Conservation (phyloP, 2,888 invertebrate genomes). For the Branchellion lobata region DNA sequence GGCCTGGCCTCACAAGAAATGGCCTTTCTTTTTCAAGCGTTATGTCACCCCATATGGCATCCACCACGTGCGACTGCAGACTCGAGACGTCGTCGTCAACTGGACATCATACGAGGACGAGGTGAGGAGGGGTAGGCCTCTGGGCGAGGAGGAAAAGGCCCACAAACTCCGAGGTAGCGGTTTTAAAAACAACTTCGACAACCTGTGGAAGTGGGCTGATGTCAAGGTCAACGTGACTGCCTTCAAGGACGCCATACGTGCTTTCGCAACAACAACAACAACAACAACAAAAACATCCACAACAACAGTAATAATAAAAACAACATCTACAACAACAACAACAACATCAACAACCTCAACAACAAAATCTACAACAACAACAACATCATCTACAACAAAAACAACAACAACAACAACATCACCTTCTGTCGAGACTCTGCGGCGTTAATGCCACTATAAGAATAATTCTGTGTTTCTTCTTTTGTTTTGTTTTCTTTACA, state of each 20-base stretch:
- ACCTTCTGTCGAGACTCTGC: too few species aligned
- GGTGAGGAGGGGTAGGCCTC: conserved; percentile 4
- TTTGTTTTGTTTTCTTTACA: too few species aligned
- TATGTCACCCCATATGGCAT: conserved; percentile 35
- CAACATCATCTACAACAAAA: too few species aligned
- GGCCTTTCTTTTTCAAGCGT: conserved; percentile 35
- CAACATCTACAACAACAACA: too few species aligned
- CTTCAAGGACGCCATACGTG: neutral
- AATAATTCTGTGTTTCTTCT: too few species aligned
- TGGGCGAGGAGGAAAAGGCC: conserved; percentile 30
- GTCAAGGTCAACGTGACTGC: conserved; percentile 21
- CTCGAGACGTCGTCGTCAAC: conserved; percentile 35
- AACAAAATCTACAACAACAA: too few species aligned
- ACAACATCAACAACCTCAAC: too few species aligned
- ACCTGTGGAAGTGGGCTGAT: conserved; percentile 49
- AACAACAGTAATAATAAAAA: too few species aligned
- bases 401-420: too few species aligned
- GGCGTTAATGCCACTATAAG: too few species aligned
- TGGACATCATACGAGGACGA: conserved; percentile 42
- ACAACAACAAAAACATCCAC: too few species aligned
- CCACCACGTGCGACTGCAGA: neutral
- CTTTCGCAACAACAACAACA: neutral
- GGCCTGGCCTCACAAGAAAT: conserved; percentile 45
- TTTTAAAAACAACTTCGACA: conserved; percentile 13
- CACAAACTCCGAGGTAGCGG: neutral